Base-by-base conservation (phyloP, 1,140 invertebrate species). In the Sogatella furcifera region DNA sequence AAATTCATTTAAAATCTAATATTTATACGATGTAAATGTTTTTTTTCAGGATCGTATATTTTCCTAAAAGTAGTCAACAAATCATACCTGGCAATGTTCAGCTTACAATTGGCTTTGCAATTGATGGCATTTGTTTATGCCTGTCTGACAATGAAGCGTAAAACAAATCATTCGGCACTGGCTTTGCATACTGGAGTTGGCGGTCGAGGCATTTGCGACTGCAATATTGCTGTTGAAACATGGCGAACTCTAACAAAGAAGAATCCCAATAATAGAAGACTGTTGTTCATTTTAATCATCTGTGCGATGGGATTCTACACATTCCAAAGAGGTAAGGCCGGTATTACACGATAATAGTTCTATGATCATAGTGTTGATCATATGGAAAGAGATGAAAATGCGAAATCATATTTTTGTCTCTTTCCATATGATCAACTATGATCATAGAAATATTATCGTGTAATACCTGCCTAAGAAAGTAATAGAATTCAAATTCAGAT, bases 231-330 rank as follows among this genome's bases (percentile, higher is more conserved):
- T 0, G 69, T 74, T 9, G 75, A 80, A 13, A 87, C 85, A 0
- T 44, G 83, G 0, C 70, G 69, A 8, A 84, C 84, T 0, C 60
- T 89, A 9, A 70, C 73, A 0, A 84, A 79, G 62, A 70, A 66
- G 10, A 74, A 87, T 31, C 55, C 69, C 0, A 73, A 77, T 4
- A 76, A 80, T 55, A 69, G 78, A 14, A 76, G 84, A 58, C 63
- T 76, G n/a, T 83, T 82, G 59, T 70, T 90, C 5, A 77, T 81
- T 68, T 73, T 87, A 8, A 66, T 88, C 1, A 74, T 89, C 2
- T 62, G 84, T 9, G 78, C 81, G 5, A 88, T 89, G 85, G 79
- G 78, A 1, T 73, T 88, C 11, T 90, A 89, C 66, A 85, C 85
- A 44, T 89, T 89, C 63, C 87, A 89, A 72, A 78, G 87, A 69